Conservation (phyloP, 2,113 vertebrate genomes). For the Melanerpes formicivorus region DNA sequence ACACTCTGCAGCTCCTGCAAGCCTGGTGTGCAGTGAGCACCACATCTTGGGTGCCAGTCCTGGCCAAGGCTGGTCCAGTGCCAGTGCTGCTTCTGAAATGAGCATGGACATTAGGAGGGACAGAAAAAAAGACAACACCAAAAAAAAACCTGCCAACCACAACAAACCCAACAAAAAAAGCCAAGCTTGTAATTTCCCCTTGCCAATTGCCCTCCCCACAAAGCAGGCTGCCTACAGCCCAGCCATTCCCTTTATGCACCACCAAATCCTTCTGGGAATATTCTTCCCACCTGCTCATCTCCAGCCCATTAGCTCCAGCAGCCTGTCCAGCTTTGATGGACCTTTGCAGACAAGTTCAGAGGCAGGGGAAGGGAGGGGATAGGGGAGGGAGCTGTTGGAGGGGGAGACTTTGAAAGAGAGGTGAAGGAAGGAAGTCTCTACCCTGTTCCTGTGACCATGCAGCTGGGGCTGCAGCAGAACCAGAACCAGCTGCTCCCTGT, state of each 20-base stretch:
- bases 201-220: not conserved
- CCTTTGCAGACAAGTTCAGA: not conserved
- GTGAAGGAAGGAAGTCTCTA: not conserved
- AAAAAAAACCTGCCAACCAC: too few relatives aligned
- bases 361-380: not conserved
- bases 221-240: not conserved
- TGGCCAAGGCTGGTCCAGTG: not conserved
- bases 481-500: not conserved
- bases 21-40: accelerated
- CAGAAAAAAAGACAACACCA: too few relatives aligned
- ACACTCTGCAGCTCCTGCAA: not conserved
- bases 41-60: too few relatives aligned
- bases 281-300: not conserved
- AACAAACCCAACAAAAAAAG: too few relatives aligned
- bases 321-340: not conserved
- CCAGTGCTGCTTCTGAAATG: not conserved
- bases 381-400: too few relatives aligned
- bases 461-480: not conserved
- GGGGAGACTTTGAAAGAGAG: not conserved
- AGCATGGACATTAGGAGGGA: accelerated
- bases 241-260: not conserved
- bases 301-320: accelerated
- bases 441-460: accelerated
- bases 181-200: not conserved
- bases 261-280: not conserved